Conservation (phyloP, 2,113 vertebrate species). For the Ctenodactylus gundi region DNA sequence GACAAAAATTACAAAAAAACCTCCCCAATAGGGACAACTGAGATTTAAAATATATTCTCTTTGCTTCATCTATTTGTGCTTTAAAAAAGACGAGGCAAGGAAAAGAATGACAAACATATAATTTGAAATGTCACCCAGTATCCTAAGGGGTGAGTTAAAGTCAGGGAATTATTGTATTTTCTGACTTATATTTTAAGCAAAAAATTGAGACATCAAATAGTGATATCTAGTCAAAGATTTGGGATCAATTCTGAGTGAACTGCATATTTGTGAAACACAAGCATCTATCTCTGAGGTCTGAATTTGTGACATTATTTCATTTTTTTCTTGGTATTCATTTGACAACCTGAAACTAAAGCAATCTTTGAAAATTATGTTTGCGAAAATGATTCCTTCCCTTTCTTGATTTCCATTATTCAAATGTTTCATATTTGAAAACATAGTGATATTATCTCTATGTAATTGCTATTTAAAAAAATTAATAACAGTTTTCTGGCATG, state of each 20-base stretch:
- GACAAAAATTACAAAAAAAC: slow-evolving; percentile 61
- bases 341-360: slow-evolving; percentile 25
- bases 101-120: slow-evolving; percentile 44
- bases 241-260: slow-evolving; percentile 50
- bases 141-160: background rate
- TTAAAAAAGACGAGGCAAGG: background rate
- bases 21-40: background rate
- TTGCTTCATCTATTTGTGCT: slow-evolving; percentile 1
- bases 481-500: slow-evolving; percentile 15
- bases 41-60: background rate
- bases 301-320: background rate
- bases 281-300: slow-evolving; percentile 3
- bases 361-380: slow-evolving; percentile 51
- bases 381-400: slow-evolving; percentile 37
- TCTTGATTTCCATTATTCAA: slow-evolving; percentile 43
- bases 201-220: slow-evolving; percentile 52
- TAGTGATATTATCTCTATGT: background rate
- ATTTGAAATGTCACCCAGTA: slow-evolving; percentile 53
- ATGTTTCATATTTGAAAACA: slow-evolving; percentile 3
- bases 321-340: slow-evolving; percentile 31
- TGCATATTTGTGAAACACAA: slow-evolving; percentile 10
- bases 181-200: slow-evolving; percentile 53
- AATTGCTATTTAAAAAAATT: background rate
- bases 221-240: slow-evolving; percentile 17
- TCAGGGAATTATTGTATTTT: slow-evolving; percentile 50